Evolutionary conservation across 2,113 vertebrate species (phyloP).

Genomic region (Theristicus caerulescens): DNA sequence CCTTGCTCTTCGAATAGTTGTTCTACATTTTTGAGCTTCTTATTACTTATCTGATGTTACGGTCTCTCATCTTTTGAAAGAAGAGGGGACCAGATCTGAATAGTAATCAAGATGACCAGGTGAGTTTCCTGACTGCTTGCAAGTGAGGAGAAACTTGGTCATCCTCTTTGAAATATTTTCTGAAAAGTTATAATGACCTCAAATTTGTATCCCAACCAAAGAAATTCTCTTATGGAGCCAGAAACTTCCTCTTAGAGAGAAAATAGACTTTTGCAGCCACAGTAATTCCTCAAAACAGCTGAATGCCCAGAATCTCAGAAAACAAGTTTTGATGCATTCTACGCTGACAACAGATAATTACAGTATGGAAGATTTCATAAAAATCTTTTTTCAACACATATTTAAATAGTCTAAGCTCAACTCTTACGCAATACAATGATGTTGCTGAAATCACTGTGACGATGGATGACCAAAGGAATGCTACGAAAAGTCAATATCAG

Average conservation of each 20-base stretch:
- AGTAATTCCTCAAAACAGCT: background rate
- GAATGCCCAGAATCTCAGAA: background rate
- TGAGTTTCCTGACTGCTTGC: background rate
- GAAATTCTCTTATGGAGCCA: background rate
- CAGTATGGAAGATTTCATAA: background rate
- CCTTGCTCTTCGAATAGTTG: background rate
- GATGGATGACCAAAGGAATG: background rate
- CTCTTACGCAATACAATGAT: background rate
- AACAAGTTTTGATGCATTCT: background rate
- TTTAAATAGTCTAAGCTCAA: background rate
- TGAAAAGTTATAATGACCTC: background rate
- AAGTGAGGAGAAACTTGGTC: background rate
- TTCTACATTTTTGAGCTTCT: background rate
- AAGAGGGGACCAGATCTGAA: background rate
- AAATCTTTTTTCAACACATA: background rate
- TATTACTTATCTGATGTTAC: background rate
- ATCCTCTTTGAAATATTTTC: background rate
- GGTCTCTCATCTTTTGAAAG: background rate
- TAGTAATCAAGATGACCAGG: background rate
- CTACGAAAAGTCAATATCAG: background rate
- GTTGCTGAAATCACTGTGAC: background rate
- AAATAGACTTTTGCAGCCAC: background rate
- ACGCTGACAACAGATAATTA: background rate
- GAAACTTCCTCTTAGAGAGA: background rate
- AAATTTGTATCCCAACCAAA: background rate